phyloP scores from a whole-genome alignment of 2,888 invertebrate species.

The Eilema caniola region DNA sequence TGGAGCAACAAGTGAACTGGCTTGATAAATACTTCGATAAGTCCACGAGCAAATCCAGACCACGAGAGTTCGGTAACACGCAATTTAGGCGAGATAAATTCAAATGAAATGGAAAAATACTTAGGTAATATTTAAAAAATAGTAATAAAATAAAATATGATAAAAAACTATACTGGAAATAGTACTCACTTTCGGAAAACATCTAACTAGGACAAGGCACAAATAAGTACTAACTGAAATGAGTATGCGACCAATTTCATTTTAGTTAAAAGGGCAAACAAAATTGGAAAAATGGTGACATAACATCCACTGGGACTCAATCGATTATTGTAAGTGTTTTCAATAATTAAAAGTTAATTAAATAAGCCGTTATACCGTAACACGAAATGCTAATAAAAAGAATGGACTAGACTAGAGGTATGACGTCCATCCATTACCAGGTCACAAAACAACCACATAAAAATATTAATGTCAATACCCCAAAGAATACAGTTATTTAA shows the following conservation, averaged over 20 bases:
- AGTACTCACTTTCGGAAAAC: constrained; percentile 16
- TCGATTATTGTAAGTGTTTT: constrained; percentile 32
- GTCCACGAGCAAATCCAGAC: constrained; percentile 11
- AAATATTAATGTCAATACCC: constrained; percentile 3
- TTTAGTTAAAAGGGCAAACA: constrained; percentile 19
- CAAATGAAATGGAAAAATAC: neutral
- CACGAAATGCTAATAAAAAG: constrained; percentile 26
- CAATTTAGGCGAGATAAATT: neutral
- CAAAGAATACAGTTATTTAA: constrained; percentile 30
- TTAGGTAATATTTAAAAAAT: too few species aligned
- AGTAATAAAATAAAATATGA: neutral
- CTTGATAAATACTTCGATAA: constrained; percentile 55
- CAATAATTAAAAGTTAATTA: constrained; percentile 44
- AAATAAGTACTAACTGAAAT: constrained; percentile 35
- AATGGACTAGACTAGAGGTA: constrained; percentile 27
- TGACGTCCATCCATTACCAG: neutral
- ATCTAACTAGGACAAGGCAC: constrained; percentile 30
- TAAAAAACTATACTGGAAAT: neutral
- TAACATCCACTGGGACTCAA: constrained; percentile 39
- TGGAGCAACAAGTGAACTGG: constrained; percentile 70
- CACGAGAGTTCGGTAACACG: neutral
- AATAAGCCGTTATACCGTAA: constrained; percentile 25
- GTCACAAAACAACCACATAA: constrained; percentile 6
- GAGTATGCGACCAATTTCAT: neutral
- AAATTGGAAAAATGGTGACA: constrained; percentile 20